These are phyloP conservation scores for Margaritifera margaritifera DNA, from an alignment of 2,888 invertebrate species.

Conservation along the genomic window DNA sequence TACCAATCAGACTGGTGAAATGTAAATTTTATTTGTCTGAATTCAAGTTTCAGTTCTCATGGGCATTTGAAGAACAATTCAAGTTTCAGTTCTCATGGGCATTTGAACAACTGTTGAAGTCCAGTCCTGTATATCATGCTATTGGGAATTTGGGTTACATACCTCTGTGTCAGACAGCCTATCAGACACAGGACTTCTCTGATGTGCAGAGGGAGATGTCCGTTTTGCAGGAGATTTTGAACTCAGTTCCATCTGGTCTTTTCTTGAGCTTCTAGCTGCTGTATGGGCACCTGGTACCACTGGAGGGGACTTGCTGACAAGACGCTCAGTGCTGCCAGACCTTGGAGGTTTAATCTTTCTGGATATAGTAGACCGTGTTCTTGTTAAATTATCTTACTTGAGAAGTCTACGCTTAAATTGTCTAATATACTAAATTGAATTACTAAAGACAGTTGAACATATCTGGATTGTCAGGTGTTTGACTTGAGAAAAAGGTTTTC, in stretches of 20 bases:
- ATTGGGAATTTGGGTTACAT: not conserved
- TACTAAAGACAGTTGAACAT: no score
- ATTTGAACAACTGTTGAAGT: no score
- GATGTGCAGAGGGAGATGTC: slow-evolving; percentile 27
- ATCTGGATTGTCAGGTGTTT: no score
- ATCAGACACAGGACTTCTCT: slow-evolving; percentile 23
- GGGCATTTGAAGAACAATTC: no score
- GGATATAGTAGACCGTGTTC: not conserved
- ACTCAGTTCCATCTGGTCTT: slow-evolving; percentile 15
- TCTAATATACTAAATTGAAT: not conserved
- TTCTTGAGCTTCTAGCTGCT: slow-evolving; percentile 25
- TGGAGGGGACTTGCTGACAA: no score
- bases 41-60: no score
- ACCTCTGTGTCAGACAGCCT: slow-evolving; percentile 45
- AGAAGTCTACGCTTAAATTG: not conserved
- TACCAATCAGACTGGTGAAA: no score
- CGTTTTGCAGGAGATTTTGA: slow-evolving; percentile 21
- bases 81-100: no score
- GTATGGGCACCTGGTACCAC: not conserved
- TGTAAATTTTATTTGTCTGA: no score
- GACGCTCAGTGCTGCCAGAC: no score
- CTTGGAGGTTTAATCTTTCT: slow-evolving; percentile 1
- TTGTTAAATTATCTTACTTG: not conserved
- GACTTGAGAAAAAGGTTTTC: no score
- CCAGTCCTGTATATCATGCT: no score